Base-by-base conservation (phyloP, 1,140 invertebrate genomes). In the Lysiphlebus fabarum region DNA sequence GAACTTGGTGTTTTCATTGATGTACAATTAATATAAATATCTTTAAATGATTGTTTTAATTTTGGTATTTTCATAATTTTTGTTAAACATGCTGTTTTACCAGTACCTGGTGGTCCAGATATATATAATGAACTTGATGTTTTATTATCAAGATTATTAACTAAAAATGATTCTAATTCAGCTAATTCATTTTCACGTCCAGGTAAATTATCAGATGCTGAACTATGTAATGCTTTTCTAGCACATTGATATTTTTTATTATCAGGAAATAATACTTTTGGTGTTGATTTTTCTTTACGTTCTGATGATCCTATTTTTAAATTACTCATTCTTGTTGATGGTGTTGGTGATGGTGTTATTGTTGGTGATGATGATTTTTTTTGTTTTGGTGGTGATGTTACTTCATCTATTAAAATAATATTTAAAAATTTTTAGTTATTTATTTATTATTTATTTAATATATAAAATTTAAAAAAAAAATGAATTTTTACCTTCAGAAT, bases 41-140 rank as follows among this genome's bases (percentile, higher is more conserved):
- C 79, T 64, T 84, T 84, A 42, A 87, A 84, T n/a, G 82, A 78
- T 57, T 81, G 71, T 54, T 79, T 78, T 40, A 87, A 81, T 72
- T 86, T 74, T 43, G 81, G 69, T 34, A 83, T 74, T 7, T 85
- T 74, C 50, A 95, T 76, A 14, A 95, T 84, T 49, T 89, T 82
- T 5, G 86, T 87, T 12, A 98, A 77, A 63, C 88, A 88, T 1
- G 93, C 93, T 0, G 95, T 97, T 83, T 98, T 98, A 2, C 96
- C 96, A 12, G 96, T 99, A 10, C 96, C 96, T 4, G 95, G 96
- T 36, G 93, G 91, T 8, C 96, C 96, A 51, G 94, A 96, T 37
- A 99, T 86, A 74, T 98, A 99, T 10, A 98, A 70, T 37, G 91
- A 92, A 9, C 88, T 89, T 0, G 93, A 89, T 42, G 79, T 82